phyloP scores from a whole-genome alignment of 2,888 invertebrate species.

The Villa cingulata region DNA sequence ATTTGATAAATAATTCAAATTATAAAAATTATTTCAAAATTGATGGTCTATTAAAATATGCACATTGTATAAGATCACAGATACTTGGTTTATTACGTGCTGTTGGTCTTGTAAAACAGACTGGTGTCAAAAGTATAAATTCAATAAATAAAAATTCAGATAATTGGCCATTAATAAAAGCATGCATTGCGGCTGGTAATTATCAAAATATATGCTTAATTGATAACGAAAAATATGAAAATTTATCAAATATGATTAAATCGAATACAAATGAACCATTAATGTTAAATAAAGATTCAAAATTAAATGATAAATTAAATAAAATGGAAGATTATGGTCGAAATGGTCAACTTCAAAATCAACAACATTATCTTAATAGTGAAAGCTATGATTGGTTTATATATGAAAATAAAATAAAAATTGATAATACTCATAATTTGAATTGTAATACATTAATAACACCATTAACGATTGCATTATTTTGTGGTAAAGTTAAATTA shows the following conservation, averaged over 20 bases:
- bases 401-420: constrained; percentile 60
- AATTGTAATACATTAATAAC: constrained; percentile 67
- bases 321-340: constrained; percentile 50
- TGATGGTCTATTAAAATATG: constrained; percentile 75
- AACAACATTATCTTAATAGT: too few relatives aligned
- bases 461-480: constrained; percentile 62
- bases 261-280: constrained; percentile 44
- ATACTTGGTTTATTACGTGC: constrained; percentile 64
- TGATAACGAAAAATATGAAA: constrained; percentile 42
- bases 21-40: constrained; percentile 58
- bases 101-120: constrained; percentile 40
- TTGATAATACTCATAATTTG: constrained; percentile 49
- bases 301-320: constrained; percentile 14
- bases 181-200: constrained; percentile 71
- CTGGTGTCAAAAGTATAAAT: constrained; percentile 56
- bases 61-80: constrained; percentile 69
- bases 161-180: constrained; percentile 87
- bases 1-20: constrained; percentile 47
- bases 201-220: constrained; percentile 75
- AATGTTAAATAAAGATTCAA: constrained; percentile 44
- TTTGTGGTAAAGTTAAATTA: constrained; percentile 28
- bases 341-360: constrained; percentile 13
- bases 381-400: constrained; percentile 74
- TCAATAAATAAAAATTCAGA: constrained; percentile 75
- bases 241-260: constrained; percentile 37